These are phyloP conservation scores for Oncorhynchus kisutch DNA, from an alignment of 2,113 vertebrate genomes.

Conservation along the genomic window DNA sequence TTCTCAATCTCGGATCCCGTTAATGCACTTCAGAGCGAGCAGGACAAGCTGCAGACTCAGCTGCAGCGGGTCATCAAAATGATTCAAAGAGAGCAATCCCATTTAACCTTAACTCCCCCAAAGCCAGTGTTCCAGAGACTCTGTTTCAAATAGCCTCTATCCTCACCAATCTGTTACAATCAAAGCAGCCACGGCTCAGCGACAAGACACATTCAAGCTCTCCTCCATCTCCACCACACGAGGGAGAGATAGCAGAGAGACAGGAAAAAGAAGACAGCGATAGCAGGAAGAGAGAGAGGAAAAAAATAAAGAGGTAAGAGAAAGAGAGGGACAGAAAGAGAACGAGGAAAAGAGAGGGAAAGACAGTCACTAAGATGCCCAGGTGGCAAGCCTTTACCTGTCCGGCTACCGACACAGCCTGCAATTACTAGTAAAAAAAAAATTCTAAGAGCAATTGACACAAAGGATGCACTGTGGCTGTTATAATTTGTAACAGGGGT, in stretches of 20 bases:
- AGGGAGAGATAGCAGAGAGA: not conserved
- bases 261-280: too few species aligned
- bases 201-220: conserved; percentile 43
- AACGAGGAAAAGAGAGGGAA: not conserved
- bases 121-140: conserved; percentile 66
- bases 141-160: conserved; percentile 53
- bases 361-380: conserved; percentile 9
- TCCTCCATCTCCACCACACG: conserved; percentile 23
- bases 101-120: conserved; percentile 71
- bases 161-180: conserved; percentile 55
- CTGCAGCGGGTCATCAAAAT: conserved; percentile 69
- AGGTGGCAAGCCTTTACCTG: conserved; percentile 10
- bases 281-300: too few species aligned
- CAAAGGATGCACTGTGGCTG: conserved; percentile 36
- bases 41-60: conserved; percentile 76
- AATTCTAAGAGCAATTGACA: conserved; percentile 48
- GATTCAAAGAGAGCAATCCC: conserved; percentile 74
- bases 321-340: too few species aligned
- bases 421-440: conserved; percentile 48
- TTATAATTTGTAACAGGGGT: conserved; percentile 56
- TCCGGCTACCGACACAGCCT: conserved; percentile 14
- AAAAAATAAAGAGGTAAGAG: too few species aligned
- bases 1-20: conserved; percentile 59
- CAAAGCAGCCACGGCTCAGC: conserved; percentile 42
- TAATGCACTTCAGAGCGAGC: conserved; percentile 69